Conservation (phyloP, 2,888 invertebrate genomes). For the Drosophila neonasuta region DNA sequence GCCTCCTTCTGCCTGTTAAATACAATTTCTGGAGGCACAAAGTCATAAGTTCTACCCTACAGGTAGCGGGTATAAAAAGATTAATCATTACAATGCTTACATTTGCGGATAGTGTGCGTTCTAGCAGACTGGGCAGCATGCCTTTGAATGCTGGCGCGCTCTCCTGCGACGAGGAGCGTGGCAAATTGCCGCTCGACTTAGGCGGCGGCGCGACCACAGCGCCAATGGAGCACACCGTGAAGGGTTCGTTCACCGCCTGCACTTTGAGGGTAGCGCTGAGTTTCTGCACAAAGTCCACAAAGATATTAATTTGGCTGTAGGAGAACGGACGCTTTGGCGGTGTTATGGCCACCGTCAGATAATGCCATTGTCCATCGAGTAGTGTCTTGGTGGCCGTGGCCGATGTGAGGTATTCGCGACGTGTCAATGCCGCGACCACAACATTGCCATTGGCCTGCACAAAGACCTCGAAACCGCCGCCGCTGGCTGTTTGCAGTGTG, state of each 20-base stretch:
- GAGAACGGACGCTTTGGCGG: slow-evolving; percentile 84
- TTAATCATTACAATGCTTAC: slow-evolving; percentile 53
- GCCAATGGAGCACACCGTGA: slow-evolving; percentile 82
- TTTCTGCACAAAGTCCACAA: slow-evolving; percentile 84
- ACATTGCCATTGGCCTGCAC: slow-evolving; percentile 84
- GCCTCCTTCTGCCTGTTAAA: too few relatives aligned
- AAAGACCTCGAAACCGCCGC: slow-evolving; percentile 85
- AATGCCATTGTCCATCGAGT: slow-evolving; percentile 84
- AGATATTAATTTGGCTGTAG: slow-evolving; percentile 84
- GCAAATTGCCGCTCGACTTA: slow-evolving; percentile 55
- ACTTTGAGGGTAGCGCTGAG: slow-evolving; percentile 84
- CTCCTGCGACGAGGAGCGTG: slow-evolving; percentile 79
- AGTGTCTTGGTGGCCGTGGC: slow-evolving; percentile 82
- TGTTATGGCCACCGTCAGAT: slow-evolving; percentile 83
- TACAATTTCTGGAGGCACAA: too few relatives aligned
- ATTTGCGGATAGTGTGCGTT: slow-evolving; percentile 81
- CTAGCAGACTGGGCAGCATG: slow-evolving; percentile 81
- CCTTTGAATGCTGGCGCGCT: slow-evolving; percentile 70
- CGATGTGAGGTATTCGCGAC: slow-evolving; percentile 84
- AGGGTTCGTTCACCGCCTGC: slow-evolving; percentile 84
- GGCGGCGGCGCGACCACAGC: slow-evolving; percentile 70
- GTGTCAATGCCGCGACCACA: slow-evolving; percentile 84
- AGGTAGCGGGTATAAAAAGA: too few relatives aligned
- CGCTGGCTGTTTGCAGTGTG: slow-evolving; percentile 83
- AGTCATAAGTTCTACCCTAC: too few relatives aligned